Percentiles rank a stretch among this genome's conserved stretches.
Conservation (phyloP, 2,113 vertebrate species). For the Spilogale gracilis region DNA sequence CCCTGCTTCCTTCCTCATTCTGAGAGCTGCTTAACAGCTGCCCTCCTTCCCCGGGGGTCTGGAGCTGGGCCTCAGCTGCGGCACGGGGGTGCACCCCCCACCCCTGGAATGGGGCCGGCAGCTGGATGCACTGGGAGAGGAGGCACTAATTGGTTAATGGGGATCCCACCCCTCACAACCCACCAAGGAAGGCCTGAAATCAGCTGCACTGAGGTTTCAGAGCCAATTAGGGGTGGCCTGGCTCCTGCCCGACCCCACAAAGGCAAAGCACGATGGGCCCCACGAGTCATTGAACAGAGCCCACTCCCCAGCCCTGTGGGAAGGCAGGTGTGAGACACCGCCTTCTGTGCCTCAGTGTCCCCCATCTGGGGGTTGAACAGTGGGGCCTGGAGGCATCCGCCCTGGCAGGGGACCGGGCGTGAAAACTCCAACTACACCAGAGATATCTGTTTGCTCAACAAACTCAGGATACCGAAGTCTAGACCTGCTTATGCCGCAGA, state of each 20-base stretch:
- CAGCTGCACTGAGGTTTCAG: slow-evolving; percentile 19
- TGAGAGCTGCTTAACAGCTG: slow-evolving; percentile 74
- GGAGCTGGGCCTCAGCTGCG: slow-evolving; percentile 73
- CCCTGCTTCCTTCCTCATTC: slow-evolving; percentile 55
- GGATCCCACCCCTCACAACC: neutral
- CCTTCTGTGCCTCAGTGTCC: accelerated
- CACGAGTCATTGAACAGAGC: accelerated
- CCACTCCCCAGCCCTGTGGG: neutral
- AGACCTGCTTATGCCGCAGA: neutral
- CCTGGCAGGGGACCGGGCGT: neutral
- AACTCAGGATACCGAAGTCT: neutral
- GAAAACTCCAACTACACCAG: accelerated
- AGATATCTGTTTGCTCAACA: neutral
- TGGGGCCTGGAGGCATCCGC: accelerated
- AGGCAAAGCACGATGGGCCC: accelerated
- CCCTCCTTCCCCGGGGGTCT: neutral
- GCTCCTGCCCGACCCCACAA: neutral
- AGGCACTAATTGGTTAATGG: slow-evolving; percentile 74
- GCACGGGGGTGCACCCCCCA: neutral
- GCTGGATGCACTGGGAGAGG: slow-evolving; percentile 12
- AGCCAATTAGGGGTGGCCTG: slow-evolving; percentile 46
- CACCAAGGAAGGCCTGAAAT: neutral
- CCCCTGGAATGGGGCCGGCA: neutral
- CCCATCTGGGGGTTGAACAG: neutral
- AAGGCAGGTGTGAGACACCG: neutral